Conservation (phyloP, 2,888 invertebrate genomes). For the Rhaphigaster nebulosa region DNA sequence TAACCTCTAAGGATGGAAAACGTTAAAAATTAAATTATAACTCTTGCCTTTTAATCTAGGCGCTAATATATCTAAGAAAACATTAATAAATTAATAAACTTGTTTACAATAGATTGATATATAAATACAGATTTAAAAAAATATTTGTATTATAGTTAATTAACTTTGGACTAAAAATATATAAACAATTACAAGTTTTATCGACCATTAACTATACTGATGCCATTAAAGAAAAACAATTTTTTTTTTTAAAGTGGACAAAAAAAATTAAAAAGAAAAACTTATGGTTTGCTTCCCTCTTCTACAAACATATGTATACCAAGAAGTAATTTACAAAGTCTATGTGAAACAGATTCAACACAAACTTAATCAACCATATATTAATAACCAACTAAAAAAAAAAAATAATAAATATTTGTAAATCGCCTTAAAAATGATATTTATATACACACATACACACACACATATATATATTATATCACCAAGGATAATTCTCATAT, state of each 20-base stretch:
- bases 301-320: neutral
- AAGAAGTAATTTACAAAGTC: neutral
- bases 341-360: neutral
- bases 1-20: slow-evolving; percentile 40
- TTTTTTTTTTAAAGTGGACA: slow-evolving; percentile 34
- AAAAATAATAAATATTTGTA: slow-evolving; percentile 37
- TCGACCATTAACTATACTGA: slow-evolving; percentile 62
- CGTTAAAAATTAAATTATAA: slow-evolving; percentile 13
- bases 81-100: slow-evolving; percentile 21
- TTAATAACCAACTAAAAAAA: neutral
- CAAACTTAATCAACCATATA: neutral
- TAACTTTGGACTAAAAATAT: slow-evolving; percentile 50
- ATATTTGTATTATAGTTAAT: neutral
- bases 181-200: slow-evolving; percentile 56
- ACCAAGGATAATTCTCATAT: slow-evolving; percentile 17
- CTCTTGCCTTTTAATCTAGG: neutral
- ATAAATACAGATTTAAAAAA: slow-evolving; percentile 39
- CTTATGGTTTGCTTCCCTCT: slow-evolving; percentile 44
- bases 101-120: slow-evolving; percentile 16
- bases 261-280: slow-evolving; percentile 50
- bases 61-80: slow-evolving; percentile 10
- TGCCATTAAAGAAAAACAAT: neutral
- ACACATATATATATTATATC: neutral
- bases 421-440: neutral
- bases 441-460: neutral